phyloP scores from a whole-genome alignment of 2,888 invertebrate genomes.

The Leptinotarsa peninsularis region DNA sequence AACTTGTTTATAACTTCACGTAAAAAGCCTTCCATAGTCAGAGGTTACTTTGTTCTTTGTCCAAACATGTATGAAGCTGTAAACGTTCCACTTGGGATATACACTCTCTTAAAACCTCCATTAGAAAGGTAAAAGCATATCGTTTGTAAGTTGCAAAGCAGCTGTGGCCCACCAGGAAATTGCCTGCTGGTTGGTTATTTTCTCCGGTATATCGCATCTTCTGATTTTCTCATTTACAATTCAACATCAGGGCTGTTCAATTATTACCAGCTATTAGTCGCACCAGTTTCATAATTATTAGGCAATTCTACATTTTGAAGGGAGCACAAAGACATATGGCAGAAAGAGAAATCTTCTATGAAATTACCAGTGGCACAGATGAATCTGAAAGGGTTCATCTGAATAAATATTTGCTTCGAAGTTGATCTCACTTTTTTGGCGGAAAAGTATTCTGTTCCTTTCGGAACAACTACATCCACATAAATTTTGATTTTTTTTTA shows the following conservation, averaged over 20 bases:
- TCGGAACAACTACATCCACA: no score
- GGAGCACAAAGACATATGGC: conserved; percentile 11
- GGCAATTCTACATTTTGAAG: conserved; percentile 48
- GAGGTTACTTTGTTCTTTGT: not conserved
- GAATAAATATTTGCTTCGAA: no score
- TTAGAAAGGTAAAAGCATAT: conserved; percentile 17
- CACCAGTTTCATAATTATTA: conserved; percentile 54
- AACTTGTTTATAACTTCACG: no score
- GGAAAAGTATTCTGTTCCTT: no score
- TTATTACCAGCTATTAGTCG: conserved; percentile 52
- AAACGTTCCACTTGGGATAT: not conserved
- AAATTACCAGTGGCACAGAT: conserved; percentile 19
- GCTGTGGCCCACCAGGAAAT: conserved; percentile 5
- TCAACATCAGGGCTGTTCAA: conserved; percentile 42
- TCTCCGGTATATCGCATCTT: conserved; percentile 21
- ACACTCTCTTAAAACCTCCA: conserved; percentile 6
- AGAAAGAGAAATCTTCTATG: conserved; percentile 23
- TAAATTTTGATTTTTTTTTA: no score
- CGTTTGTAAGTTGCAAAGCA: conserved; percentile 5
- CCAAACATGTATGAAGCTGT: not conserved
- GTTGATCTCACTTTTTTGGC: no score
- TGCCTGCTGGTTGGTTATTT: not conserved
- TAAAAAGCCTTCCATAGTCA: not conserved
- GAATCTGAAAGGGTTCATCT: no score
- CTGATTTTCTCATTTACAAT: conserved; percentile 28